These are phyloP conservation scores for Pedetes capensis DNA, from an alignment of 2,113 vertebrate genomes.

Conservation along the genomic window DNA sequence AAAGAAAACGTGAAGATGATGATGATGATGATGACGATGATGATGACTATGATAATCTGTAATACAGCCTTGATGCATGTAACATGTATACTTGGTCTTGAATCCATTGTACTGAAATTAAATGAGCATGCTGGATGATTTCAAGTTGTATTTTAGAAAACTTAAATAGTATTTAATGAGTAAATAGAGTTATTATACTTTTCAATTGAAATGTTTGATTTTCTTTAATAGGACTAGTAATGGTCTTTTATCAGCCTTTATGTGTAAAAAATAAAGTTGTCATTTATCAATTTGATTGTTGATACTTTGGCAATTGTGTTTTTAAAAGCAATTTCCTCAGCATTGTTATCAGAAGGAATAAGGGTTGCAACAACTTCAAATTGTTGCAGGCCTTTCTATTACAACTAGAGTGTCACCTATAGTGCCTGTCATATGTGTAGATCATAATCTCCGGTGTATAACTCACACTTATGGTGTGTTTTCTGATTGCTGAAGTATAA, in stretches of 20 bases:
- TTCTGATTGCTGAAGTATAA: not conserved
- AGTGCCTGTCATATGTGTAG: not conserved
- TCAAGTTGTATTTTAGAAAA: conserved; percentile 60
- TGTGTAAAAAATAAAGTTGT: conserved; percentile 73
- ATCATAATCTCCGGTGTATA: not conserved
- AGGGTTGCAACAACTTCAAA: not conserved
- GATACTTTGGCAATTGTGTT: conserved; percentile 51
- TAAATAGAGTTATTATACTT: conserved; percentile 40
- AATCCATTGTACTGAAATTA: conserved; percentile 48
- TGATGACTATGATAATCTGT: conserved; percentile 90
- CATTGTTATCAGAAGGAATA: conserved; percentile 5
- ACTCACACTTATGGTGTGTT: not conserved
- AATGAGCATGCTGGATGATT: conserved; percentile 64
- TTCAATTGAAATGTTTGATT: conserved; percentile 53
- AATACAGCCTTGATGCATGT: not conserved
- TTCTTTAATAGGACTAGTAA: conserved; percentile 48
- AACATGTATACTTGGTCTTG: conserved; percentile 24
- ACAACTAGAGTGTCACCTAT: not conserved
- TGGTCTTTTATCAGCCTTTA: conserved; percentile 58
- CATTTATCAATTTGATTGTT: conserved; percentile 49
- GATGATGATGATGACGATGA: conserved; percentile 94
- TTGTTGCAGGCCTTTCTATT: not conserved
- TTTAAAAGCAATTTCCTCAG: conserved; percentile 12
- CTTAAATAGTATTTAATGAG: conserved; percentile 39
- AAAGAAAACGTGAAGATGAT: conserved; percentile 96